Conservation (phyloP, 2,888 invertebrate species). For the Aleiodes alternator region DNA sequence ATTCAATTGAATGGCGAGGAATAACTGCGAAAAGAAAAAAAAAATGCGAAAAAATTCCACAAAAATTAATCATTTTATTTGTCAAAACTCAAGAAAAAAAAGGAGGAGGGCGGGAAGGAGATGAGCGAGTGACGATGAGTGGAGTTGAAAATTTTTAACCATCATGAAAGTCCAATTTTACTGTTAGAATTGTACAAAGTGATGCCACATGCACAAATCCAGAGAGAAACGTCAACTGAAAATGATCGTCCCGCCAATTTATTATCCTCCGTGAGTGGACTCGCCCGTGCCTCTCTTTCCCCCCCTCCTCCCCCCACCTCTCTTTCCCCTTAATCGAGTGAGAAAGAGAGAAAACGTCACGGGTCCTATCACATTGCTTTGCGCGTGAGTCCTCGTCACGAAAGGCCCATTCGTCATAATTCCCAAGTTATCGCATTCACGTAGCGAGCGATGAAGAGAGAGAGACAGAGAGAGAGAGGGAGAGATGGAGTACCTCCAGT, state of each 20-base stretch:
- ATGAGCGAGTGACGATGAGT: not conserved
- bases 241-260: conserved; percentile 19
- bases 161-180: not conserved
- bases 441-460: not conserved
- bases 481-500: not conserved
- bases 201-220: no score
- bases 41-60: no score
- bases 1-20: not conserved
- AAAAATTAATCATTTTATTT: no score
- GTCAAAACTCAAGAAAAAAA: no score
- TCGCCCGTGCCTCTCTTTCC: no score
- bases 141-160: not conserved
- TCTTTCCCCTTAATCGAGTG: no score
- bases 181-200: not conserved
- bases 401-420: conserved; percentile 62
- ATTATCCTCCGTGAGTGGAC: not conserved
- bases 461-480: no score
- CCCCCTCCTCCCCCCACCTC: no score
- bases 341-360: no score
- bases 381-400: conserved; percentile 59
- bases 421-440: conserved; percentile 48
- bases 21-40: no score
- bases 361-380: conserved; percentile 16
- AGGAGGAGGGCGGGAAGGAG: no score
- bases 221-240: not conserved